Evolutionary conservation across 2,113 vertebrate species (phyloP), one percentile per base, ranked within the genome.

Genomic region (Neogobius melanostomus): DNA sequence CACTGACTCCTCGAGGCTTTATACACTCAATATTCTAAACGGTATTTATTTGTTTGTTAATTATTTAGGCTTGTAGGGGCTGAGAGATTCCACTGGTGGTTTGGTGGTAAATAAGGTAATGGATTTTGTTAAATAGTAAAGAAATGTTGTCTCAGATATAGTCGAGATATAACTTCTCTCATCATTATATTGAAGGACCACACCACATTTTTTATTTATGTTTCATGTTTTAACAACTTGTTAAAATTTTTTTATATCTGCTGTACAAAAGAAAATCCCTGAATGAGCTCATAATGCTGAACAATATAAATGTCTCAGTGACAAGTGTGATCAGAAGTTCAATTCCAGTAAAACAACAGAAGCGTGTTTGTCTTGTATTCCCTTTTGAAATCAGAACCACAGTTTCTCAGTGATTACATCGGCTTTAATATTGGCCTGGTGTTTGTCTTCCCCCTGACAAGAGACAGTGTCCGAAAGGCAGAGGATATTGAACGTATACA

Each of bases 401-500:
- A 69, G 74, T 70, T 73, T 44, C 61, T 64, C 7, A 49, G 59
- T 62, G 71, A 81, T 80, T 79, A 78, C 78, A 86, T 86, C 72
- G 81, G 76, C 73, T 82, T 85, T 86, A 82, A 76, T 82, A 84
- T 87, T 69, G 62, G 51, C 77, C 72, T 63, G 69, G 8, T 72
- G 74, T 17, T 75, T 75, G 74, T 77, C 17, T 56, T 80, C 73
- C 75, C 68, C 48, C 65, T 44, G 54, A 64, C n/a, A 63, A 48
- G 64, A 63, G 57, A 80, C 66, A 81, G 79, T 64, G 64, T 57
- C 43, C 7, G 3, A 66, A 12, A 74, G 68, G 17, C 7, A n/a
- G 54, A 68, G 81, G 78, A 83, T 80, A 84, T 80, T 80, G 66
- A 78, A 80, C 61, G 50, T 54, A 50, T 48, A 0, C 36, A 75